phyloP scores from a whole-genome alignment of 2,113 vertebrate species.

The Formicarius rufipectus region DNA sequence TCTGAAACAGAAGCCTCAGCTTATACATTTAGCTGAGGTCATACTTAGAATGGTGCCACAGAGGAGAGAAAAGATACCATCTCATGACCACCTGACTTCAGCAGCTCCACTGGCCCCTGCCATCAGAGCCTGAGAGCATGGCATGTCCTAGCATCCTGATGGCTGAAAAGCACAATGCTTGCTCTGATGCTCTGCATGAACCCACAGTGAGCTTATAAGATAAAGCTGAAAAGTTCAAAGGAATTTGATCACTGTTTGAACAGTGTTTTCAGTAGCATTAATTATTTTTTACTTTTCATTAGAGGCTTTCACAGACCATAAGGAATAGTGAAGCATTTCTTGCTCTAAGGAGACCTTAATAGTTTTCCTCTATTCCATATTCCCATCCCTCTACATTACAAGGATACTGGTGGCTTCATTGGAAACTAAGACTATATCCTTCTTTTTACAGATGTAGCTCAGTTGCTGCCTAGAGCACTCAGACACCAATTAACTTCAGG shows the following conservation, averaged over 20 bases:
- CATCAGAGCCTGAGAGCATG: background rate
- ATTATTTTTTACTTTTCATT: background rate
- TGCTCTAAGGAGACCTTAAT: background rate
- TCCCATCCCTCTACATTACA: background rate
- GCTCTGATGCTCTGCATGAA: background rate
- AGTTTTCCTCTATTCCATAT: background rate
- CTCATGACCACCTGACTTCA: background rate
- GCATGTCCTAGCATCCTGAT: background rate
- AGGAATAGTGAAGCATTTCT: background rate
- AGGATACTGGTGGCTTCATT: background rate
- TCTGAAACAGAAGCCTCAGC: background rate
- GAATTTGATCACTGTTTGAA: background rate
- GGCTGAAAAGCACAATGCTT: background rate
- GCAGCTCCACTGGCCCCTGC: background rate
- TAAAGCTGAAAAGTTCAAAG: background rate
- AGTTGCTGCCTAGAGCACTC: background rate
- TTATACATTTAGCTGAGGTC: background rate
- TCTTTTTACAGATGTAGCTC: background rate
- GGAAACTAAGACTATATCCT: background rate
- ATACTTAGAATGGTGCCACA: background rate
- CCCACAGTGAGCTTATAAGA: background rate
- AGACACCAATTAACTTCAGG: background rate
- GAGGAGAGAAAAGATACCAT: background rate
- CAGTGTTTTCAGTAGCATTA: background rate
- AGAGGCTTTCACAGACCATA: background rate